Conservation (phyloP, 2,113 vertebrate genomes). For the Merops nubicus region DNA sequence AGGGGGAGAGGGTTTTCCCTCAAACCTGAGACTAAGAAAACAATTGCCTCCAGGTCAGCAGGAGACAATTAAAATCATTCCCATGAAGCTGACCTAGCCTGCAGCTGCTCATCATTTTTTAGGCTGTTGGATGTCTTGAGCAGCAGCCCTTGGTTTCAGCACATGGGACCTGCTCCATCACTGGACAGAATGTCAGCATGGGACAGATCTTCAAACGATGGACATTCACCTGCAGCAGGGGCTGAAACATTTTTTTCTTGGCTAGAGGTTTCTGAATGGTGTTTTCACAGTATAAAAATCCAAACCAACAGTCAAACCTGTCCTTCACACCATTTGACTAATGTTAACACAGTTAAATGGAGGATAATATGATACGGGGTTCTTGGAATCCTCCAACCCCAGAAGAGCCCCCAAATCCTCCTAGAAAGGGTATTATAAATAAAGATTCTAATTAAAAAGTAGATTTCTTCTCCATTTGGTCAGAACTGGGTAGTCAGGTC, state of each 20-base stretch:
- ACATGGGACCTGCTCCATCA: neutral
- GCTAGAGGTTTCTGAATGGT: neutral
- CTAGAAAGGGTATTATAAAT: neutral
- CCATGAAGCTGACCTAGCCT: neutral
- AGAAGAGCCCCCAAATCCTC: neutral
- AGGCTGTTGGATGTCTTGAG: neutral
- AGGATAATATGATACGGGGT: neutral
- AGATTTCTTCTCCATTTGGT: neutral
- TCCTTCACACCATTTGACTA: neutral
- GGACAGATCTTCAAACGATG: neutral
- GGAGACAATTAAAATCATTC: neutral
- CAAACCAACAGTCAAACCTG: neutral
- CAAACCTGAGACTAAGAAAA: neutral
- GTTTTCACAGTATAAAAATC: neutral
- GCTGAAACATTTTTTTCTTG: neutral
- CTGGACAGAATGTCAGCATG: neutral
- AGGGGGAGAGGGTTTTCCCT: neutral
- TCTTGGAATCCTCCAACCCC: neutral
- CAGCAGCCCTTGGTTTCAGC: neutral
- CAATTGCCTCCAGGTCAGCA: neutral
- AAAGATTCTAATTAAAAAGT: neutral
- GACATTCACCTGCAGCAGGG: neutral
- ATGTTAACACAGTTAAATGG: neutral
- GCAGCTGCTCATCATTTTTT: neutral
- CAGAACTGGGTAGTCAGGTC: neutral